Base-by-base conservation (phyloP, 2,888 invertebrate species). In the Morpho deidamia region DNA sequence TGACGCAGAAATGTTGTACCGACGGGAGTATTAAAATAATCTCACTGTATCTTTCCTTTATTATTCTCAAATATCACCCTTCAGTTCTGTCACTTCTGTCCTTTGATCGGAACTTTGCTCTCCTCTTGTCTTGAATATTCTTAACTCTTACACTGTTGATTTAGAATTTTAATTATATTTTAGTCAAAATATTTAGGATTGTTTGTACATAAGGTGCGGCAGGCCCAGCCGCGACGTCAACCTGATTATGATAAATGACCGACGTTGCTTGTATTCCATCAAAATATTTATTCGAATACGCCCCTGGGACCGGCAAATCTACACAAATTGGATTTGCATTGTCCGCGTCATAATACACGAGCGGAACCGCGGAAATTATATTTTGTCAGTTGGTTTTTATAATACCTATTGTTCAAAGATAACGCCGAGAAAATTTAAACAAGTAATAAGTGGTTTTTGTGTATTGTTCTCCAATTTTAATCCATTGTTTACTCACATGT, bases 171-270 rank as follows among this genome's bases (percentile, higher is more conserved):
- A 48, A 42, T 44, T 41, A 48, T 34, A 47, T 33, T 46, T 51
- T 47, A 44, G 33, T 39, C 23, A 44, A 51, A 46, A 53, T 47
- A 11, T 33, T 45, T 78, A 43, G 46, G 35, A 52, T 53, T 74
- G 72, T 74, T 69, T 67, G 67, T 67, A 67, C 66, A 64, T 61
- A 64, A 80, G 83, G 83, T 74, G 81, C 73, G 82, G 74, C 76
- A 68, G 63, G 67, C 75, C 74, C 76, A 74, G 78, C 72, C 70
- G 53, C 57, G 68, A 68, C 70, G 78, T 69, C 78, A 74, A 71
- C 78, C 72, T 82, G 78, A 85, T 85, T 81, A 84, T 85, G 86
- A 87, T 83, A 82, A 85, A 86, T 84, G 83, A 76, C 64, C 69
- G 67, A 64, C 69, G 70, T 67, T 68, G 72, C 78, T 74, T 56